phyloP scores from a whole-genome alignment of 2,113 vertebrate species.

The Percina caprodes region DNA sequence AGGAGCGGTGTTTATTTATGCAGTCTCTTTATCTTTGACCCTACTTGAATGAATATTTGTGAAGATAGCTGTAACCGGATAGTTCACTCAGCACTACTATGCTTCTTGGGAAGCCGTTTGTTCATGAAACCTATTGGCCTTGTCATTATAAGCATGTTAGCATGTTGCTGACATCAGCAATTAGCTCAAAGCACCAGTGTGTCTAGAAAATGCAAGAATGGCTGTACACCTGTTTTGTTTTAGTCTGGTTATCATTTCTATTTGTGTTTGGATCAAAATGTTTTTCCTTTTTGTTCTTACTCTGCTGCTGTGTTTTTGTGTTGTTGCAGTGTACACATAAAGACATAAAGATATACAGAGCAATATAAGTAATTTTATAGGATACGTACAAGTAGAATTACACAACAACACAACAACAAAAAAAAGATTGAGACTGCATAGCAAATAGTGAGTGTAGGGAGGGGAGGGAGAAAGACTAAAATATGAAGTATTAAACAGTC shows the following conservation, averaged over 20 bases:
- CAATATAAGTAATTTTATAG: background rate
- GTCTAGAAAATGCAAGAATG: background rate
- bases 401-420: too few species aligned
- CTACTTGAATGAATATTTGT: conserved; percentile 8
- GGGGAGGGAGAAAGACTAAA: too few species aligned
- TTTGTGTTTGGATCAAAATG: background rate
- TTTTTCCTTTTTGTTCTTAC: background rate
- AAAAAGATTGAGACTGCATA: background rate
- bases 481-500: background rate
- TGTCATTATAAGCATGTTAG: background rate
- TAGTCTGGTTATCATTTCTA: too few species aligned
- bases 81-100: background rate
- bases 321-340: background rate
- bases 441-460: too few species aligned
- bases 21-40: conserved; percentile 12
- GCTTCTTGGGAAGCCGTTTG: conserved; percentile 22
- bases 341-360: background rate
- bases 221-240: background rate
- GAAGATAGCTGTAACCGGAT: background rate
- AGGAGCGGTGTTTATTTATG: conserved; percentile 22
- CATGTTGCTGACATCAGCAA: background rate
- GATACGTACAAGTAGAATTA: background rate
- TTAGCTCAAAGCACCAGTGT: background rate
- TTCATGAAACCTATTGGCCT: conserved; percentile 19
- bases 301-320: too few species aligned